A percentile compares a stretch with the other conserved stretches of the same genome.
phyloP scores from a whole-genome alignment of 2,113 vertebrate genomes.

The Bambusicola thoracicus region DNA sequence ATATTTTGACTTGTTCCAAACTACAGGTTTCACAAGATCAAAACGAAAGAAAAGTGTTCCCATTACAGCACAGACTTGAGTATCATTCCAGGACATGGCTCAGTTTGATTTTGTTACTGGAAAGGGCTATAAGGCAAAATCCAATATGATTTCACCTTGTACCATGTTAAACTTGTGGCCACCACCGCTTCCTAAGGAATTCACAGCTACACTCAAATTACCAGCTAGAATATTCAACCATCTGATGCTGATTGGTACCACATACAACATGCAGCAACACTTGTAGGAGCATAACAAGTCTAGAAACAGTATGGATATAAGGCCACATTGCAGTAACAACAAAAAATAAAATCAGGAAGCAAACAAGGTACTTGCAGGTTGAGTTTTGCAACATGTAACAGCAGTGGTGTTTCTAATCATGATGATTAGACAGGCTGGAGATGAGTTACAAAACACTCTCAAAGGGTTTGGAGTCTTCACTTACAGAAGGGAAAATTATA shows the following conservation, averaged over 20 bases:
- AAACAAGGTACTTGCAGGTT: too few relatives aligned
- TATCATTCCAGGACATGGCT: not conserved
- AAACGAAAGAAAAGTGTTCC: not conserved
- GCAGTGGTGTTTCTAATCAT: not conserved
- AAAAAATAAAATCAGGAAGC: too few relatives aligned
- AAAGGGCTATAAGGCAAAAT: not conserved
- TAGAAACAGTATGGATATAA: not conserved
- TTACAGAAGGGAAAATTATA: not conserved
- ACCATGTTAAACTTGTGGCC: not conserved
- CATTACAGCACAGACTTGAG: not conserved
- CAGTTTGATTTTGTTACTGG: not conserved
- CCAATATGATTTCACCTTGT: not conserved
- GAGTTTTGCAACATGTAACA: not conserved
- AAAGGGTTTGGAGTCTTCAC: not conserved
- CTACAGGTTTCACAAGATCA: not conserved
- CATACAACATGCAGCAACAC: rapidly evolving
- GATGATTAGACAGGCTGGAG: not conserved
- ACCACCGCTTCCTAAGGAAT: not conserved
- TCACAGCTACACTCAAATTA: not conserved
- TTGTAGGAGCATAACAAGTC: not conserved
- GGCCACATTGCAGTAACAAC: not conserved
- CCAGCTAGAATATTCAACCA: not conserved
- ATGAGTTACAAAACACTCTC: not conserved
- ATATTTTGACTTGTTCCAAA: not conserved
- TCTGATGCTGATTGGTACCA: not conserved